phyloP scores from a whole-genome alignment of 30 jellyfish, hydroid and myxozoan genomes.

The Pseudorhiza aurosa region DNA sequence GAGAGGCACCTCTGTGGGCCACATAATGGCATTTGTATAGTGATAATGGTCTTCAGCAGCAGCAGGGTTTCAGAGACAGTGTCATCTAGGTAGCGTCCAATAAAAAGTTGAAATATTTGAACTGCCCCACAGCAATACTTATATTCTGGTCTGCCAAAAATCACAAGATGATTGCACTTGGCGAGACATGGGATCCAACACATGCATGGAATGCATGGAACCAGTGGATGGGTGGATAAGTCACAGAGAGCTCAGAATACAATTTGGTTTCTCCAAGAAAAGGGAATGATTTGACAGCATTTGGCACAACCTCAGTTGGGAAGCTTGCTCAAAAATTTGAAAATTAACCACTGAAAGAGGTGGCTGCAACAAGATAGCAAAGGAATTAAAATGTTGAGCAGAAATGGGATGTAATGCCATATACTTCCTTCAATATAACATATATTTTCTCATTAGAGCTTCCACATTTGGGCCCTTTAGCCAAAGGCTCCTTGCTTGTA shows the following conservation, averaged over 20 bases:
- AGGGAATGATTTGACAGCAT: slow-evolving; percentile 24
- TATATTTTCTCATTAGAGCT: slow-evolving; percentile 9
- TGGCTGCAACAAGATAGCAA: slow-evolving; percentile 24
- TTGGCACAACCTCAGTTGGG: slow-evolving; percentile 18
- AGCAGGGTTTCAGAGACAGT: no score
- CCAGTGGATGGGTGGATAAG: no score
- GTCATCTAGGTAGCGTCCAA: slow-evolving; percentile 7
- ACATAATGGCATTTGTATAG: no score
- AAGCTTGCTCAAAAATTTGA: neutral
- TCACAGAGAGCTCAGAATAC: slow-evolving; percentile 17
- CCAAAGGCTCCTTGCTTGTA: neutral
- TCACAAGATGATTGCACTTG: no score
- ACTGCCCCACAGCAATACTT: slow-evolving; percentile 11
- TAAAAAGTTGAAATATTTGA: slow-evolving; percentile 1
- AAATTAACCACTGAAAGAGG: neutral
- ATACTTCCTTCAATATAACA: slow-evolving; percentile 1
- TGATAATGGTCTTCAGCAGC: no score
- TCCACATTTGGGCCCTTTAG: slow-evolving; percentile 13
- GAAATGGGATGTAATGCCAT: slow-evolving; percentile 4
- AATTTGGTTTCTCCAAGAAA: slow-evolving; percentile 7
- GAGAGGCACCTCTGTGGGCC: no score
- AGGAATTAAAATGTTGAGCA: neutral
- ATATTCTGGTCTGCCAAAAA: slow-evolving; percentile 11
- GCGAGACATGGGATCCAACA: no score
- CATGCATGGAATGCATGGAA: no score